Conservation (phyloP, 2,797 vertebrate genomes). For the Rhincodon typus region DNA sequence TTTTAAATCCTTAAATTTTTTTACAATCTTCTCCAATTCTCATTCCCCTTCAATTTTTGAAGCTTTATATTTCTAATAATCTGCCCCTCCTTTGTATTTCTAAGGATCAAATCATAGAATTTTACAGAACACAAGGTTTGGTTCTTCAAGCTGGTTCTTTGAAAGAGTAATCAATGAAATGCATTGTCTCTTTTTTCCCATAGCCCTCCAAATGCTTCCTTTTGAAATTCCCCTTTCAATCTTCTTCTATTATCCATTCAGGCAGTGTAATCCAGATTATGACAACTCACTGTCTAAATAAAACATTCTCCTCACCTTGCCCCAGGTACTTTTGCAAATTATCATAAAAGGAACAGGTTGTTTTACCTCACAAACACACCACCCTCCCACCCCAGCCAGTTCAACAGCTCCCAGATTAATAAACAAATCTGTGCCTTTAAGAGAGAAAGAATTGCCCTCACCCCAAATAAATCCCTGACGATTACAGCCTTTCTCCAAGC, state of each 20-base stretch:
- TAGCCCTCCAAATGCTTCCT: too few relatives aligned
- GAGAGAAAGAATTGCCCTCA: background rate
- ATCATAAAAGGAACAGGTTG: background rate
- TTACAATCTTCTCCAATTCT: background rate
- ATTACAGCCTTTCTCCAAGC: too few relatives aligned
- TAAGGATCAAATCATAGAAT: background rate
- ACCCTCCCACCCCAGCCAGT: background rate
- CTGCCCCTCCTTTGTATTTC: background rate
- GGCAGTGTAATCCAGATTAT: background rate
- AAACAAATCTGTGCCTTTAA: background rate
- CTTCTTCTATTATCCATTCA: background rate
- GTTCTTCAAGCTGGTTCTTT: background rate
- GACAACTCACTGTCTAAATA: background rate
- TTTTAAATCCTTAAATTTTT: background rate
- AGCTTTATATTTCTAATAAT: background rate
- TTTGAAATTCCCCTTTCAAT: background rate
- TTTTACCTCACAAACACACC: background rate
- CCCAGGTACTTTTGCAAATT: background rate
- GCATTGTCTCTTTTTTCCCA: background rate
- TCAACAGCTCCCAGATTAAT: background rate
- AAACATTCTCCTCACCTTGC: background rate
- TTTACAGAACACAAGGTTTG: background rate
- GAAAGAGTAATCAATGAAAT: background rate
- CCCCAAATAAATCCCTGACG: background rate
- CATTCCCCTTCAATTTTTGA: background rate